These are phyloP conservation scores for Acanthopleura granulata DNA, from an alignment of 2,888 invertebrate species.

Conservation along the genomic window DNA sequence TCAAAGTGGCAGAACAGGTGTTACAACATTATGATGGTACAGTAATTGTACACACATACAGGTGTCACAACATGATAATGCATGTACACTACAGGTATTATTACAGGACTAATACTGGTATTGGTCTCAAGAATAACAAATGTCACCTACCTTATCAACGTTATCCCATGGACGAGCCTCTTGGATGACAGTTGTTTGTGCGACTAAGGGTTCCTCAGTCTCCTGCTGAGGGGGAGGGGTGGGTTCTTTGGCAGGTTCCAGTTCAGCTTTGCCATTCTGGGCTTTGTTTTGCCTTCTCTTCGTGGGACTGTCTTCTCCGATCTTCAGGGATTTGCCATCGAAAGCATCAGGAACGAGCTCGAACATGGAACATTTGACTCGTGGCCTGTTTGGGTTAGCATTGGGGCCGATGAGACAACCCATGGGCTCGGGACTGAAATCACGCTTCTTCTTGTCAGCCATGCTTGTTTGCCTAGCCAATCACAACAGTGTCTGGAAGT, in stretches of 20 bases:
- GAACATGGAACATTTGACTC: constrained; percentile 54
- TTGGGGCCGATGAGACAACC: background rate
- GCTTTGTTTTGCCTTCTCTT: constrained; percentile 34
- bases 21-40: too few relatives aligned
- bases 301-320: constrained; percentile 37
- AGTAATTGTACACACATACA: too few relatives aligned
- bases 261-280: constrained; percentile 21
- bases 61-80: too few relatives aligned
- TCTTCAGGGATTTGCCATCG: constrained; percentile 42
- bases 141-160: constrained; percentile 15
- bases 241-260: constrained; percentile 29
- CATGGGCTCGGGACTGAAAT: constrained; percentile 6
- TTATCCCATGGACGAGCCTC: constrained; percentile 45
- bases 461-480: background rate
- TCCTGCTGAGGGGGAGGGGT: constrained; percentile 3
- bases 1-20: too few relatives aligned
- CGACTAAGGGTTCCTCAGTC: constrained; percentile 21
- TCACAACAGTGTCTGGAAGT: too few relatives aligned
- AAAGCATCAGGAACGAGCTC: constrained; percentile 56
- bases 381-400: constrained; percentile 41
- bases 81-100: background rate
- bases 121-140: background rate
- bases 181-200: constrained; percentile 32
- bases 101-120: background rate
- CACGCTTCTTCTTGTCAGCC: constrained; percentile 8